Conservation (phyloP, 2,797 vertebrate species). For the Benthosema pterotum region DNA sequence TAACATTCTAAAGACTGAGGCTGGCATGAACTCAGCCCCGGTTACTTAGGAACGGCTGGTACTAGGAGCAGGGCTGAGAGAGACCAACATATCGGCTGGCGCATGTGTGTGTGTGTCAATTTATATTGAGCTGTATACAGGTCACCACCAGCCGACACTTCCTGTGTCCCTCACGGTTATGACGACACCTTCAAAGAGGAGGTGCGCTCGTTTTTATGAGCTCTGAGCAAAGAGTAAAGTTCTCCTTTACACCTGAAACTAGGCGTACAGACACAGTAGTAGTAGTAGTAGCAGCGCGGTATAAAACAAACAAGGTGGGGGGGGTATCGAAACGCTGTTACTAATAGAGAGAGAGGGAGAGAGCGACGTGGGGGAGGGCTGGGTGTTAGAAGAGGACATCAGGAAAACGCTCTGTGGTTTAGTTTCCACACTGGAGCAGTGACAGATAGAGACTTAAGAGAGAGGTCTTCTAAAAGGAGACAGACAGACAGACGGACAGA, state of each 20-base stretch:
- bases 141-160: no score
- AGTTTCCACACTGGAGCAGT: no score
- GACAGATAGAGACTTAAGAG: neutral
- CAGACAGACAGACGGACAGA: conserved; percentile 1
- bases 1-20: no score
- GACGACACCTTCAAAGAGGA: neutral
- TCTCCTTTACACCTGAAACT: neutral
- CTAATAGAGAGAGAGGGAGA: neutral
- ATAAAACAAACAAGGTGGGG: neutral
- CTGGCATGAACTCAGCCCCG: no score
- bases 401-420: no score
- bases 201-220: conserved; percentile 13
- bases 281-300: neutral
- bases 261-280: neutral
- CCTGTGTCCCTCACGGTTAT: neutral
- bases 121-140: no score
- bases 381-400: neutral
- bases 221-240: conserved; percentile 19
- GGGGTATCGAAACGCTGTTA: neutral
- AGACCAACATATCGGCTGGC: no score
- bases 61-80: no score
- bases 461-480: no score
- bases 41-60: no score
- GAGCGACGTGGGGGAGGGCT: neutral
- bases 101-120: no score